These are phyloP conservation scores for Chaetodon auriga DNA, from an alignment of 2,113 vertebrate species.

Conservation along the genomic window DNA sequence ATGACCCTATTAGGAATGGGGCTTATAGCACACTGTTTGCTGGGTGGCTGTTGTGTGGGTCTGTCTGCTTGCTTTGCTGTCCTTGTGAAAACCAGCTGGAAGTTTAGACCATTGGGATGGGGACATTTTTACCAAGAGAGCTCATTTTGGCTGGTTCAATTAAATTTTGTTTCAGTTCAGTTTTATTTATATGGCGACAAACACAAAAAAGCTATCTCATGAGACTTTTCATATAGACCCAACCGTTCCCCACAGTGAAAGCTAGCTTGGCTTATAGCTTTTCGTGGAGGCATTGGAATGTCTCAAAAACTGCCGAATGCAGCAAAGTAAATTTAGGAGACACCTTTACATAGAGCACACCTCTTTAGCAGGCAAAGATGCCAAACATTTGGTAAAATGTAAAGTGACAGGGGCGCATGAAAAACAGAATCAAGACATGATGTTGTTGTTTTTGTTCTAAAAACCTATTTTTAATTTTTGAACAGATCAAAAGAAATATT, in stretches of 20 bases:
- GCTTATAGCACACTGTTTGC: constrained; percentile 37
- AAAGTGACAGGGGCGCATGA: no score
- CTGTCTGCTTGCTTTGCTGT: constrained; percentile 18
- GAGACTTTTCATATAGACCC: no score
- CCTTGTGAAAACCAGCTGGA: constrained; percentile 34
- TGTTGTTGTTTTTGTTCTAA: no score
- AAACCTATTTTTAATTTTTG: no score
- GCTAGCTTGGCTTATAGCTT: background rate
- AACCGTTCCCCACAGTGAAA: background rate
- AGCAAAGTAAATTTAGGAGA: background rate
- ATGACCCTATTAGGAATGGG: constrained; percentile 49
- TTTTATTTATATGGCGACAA: no score
- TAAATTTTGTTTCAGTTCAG: no score
- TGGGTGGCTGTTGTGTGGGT: constrained; percentile 20
- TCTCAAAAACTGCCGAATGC: background rate
- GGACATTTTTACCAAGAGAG: background rate
- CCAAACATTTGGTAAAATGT: no score
- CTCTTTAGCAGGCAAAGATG: background rate
- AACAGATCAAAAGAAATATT: no score
- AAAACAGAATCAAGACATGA: no score
- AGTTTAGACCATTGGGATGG: constrained; percentile 13
- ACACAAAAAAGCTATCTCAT: no score
- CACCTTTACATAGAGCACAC: background rate
- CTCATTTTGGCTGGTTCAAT: background rate
- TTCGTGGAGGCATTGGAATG: background rate